Evolutionary conservation across 1,140 invertebrate species (phyloP), one percentile per base, ranked within the genome.

Genomic region (Drosophila rhopaloa): DNA sequence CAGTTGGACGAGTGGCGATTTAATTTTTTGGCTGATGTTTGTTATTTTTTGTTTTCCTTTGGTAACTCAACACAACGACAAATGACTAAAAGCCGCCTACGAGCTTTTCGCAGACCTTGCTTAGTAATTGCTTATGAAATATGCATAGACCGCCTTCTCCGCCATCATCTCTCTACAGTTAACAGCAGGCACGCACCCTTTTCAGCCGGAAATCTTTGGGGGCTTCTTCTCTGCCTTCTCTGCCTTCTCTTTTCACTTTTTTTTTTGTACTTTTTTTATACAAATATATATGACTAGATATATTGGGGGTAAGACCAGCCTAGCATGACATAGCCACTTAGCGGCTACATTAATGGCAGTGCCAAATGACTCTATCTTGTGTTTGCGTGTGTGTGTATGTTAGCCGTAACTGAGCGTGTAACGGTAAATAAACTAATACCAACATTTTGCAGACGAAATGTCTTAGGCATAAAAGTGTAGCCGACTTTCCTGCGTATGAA

Each of bases 71-170:
- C 78, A 47, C 60, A 63, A 76, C 54, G 72, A 75, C 78, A 83
- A 53, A 80, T 75, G 77, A 57, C 77, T 84, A 73, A 84, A 85
- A 81, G 66, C 81, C 66, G 54, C 65, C 65, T 50, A 58, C 44
- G 55, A 53, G 44, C 59, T 38, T 57, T 76, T 14, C 24, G 47
- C 60, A 41, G 55, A 40, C 43, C 27, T 51, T 68, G 83, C 82
- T 88, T 86, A 88, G 82, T 88, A 88, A 88, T 88, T 88, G 83
- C 83, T 88, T 88, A 88, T 88, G 72, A 88, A 88, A 88, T 89
- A 88, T 88, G 83, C 84, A 88, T 79, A 86, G 79, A 63, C 61
- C 46, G 38, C 32, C 71, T 35, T 43, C 40, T 60, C 29, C 7
- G 10, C 1, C 16, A 8, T 27, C 19, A 11, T 40, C 37, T 44